phyloP scores from a whole-genome alignment of 2,888 invertebrate species.

The Drosophila incognita region DNA sequence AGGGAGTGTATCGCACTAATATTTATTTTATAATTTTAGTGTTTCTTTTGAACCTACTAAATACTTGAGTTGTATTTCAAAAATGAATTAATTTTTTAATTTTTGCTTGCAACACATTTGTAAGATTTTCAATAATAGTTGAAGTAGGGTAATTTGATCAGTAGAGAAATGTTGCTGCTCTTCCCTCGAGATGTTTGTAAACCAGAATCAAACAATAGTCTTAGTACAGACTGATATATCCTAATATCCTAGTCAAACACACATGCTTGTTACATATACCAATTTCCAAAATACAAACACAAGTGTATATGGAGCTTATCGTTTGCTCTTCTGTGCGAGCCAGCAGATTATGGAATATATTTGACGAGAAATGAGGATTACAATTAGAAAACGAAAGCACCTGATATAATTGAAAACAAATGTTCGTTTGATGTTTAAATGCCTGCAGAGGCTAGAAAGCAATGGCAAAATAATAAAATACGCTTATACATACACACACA shows the following conservation, averaged over 20 bases:
- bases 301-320: conserved; percentile 1
- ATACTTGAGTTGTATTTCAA: not conserved
- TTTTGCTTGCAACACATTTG: not conserved
- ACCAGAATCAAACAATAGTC: not conserved
- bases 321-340: not conserved
- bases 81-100: not conserved
- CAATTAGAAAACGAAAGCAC: conserved; percentile 10
- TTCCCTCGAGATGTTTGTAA: not conserved
- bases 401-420: conserved; percentile 24
- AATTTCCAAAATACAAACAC: not conserved
- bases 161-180: not conserved
- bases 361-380: conserved; percentile 7
- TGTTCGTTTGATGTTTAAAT: conserved; percentile 19
- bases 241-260: not conserved
- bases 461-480: conserved; percentile 61
- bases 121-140: not conserved
- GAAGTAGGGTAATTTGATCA: not conserved
- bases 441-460: conserved; percentile 23
- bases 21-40: not conserved
- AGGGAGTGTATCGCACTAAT: not conserved
- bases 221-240: not conserved
- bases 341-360: not conserved
- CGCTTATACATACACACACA: conserved; percentile 24
- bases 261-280: not conserved
- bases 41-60: not conserved